Percentiles rank a stretch among this genome's conserved stretches.
Evolutionary conservation across 2,888 invertebrate genomes (phyloP).

Genomic region (Leptopilina syphax): DNA sequence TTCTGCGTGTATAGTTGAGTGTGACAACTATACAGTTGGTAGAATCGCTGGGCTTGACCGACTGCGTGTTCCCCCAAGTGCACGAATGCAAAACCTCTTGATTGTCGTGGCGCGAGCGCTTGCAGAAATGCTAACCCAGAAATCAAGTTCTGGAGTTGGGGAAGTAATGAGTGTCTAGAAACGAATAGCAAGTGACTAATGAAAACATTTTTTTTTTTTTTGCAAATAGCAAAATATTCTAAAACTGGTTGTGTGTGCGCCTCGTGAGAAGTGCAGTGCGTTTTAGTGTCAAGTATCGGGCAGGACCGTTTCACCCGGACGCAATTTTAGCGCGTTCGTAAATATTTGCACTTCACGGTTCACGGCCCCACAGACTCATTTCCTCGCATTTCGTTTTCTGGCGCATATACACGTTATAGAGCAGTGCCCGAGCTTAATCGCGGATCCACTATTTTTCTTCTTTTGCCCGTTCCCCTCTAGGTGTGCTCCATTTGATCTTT

Average conservation of each 20-base stretch:
- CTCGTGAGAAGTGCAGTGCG: constrained; percentile 5
- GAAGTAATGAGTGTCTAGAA: background rate
- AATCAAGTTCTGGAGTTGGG: background rate
- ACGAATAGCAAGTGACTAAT: too few relatives aligned
- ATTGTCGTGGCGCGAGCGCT: constrained; percentile 22
- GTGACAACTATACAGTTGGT: too few relatives aligned
- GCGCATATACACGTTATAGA: constrained; percentile 23
- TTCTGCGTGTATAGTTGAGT: too few relatives aligned
- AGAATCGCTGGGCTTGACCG: too few relatives aligned
- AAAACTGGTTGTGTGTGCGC: background rate
- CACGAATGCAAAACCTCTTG: constrained; percentile 1
- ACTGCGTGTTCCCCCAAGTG: too few relatives aligned
- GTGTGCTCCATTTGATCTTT: constrained; percentile 21
- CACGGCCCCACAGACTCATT: constrained; percentile 47
- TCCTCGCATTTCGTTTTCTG: constrained; percentile 45
- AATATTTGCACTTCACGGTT: constrained; percentile 54
- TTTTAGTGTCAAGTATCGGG: background rate
- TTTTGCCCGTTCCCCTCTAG: constrained; percentile 19
- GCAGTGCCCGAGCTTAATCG: constrained; percentile 34
- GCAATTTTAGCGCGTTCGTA: constrained; percentile 53
- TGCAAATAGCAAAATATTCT: background rate
- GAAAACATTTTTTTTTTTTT: too few relatives aligned
- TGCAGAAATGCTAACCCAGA: background rate
- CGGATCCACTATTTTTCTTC: constrained; percentile 43
- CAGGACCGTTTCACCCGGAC: constrained; percentile 28